Base-by-base conservation (phyloP, 2,888 invertebrate species). In the Tuta absoluta region DNA sequence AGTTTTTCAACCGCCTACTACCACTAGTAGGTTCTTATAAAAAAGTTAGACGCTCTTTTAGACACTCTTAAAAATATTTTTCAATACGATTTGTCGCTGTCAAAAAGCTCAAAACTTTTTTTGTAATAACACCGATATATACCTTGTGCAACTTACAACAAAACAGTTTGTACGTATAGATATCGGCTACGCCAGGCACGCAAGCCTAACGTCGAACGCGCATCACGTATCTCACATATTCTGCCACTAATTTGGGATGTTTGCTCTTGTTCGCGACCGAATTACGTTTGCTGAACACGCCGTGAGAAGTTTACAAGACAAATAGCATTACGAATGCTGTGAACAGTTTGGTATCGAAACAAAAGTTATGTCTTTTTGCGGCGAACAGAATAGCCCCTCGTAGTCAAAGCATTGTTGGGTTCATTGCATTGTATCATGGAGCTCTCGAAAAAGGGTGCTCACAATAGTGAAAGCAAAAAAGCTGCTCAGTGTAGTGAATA, bases 171-270 rank as follows among this genome's bases (percentile, higher is more conserved):
- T 49, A 24, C 17, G 24, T 28, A 33, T 58, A 49, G 41, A 67
- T 67, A 63, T 56, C 60, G 67, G 63, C 37, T 59, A 67, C 68
- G 68, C 69, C 69, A 67, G 69, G 69, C 64, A 71, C 65, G 71
- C 71, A 71, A 66, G 63, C 66, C 48, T 8, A 53, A 12, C 68
- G 65, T 70, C 69, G 72, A 73, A 75, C 71, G 70, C 73, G 72
- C 67, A 66, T 69, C 71, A 73, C 77, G 73, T 78, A 70, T 75
- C 74, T 71, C 73, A 75, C 76, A 77, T 78, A 76, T 78, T 74
- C 74, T 73, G 70, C 73, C 69, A 75, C 75, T 81, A 79, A 82
- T 81, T 84, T 77, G 66, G 72, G 65, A 74, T 79, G 78, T 80
- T 82, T 79, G 72, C 72, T 71, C 68, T 70, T 68, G 72, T 72